Conservation (phyloP, 2,113 vertebrate genomes). For the Montifringilla adamsi region DNA sequence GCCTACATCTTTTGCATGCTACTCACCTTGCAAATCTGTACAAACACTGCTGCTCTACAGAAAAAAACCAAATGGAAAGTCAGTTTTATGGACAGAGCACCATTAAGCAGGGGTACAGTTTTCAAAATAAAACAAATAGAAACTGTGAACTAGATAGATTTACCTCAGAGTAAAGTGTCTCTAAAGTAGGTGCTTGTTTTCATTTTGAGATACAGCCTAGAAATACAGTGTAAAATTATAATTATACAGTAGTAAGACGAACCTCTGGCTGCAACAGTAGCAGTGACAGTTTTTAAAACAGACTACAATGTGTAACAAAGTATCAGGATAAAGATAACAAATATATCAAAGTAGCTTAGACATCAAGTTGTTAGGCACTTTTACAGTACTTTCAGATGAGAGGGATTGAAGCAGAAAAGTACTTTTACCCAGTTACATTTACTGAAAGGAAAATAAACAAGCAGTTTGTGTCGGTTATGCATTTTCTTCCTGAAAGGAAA, state of each 20-base stretch:
- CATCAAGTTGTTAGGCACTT: background rate
- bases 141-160: background rate
- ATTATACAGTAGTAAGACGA: background rate
- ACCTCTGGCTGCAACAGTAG: background rate
- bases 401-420: background rate
- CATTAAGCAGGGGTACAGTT: background rate
- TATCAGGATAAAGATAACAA: background rate
- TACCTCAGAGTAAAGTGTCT: background rate
- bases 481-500: slow-evolving; percentile 54
- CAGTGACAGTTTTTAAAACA: background rate
- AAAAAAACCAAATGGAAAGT: background rate
- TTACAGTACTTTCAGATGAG: background rate
- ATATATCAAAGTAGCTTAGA: background rate
- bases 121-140: background rate
- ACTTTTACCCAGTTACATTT: background rate
- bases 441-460: slow-evolving; percentile 22
- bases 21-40: background rate
- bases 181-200: background rate
- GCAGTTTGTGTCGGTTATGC: background rate
- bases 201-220: background rate
- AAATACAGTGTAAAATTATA: background rate
- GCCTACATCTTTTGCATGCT: background rate
- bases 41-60: background rate
- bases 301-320: fast-evolving
- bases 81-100: background rate